Evolutionary conservation across 2,113 vertebrate genomes (phyloP).

Genomic region (Cynopterus brachyotis): DNA sequence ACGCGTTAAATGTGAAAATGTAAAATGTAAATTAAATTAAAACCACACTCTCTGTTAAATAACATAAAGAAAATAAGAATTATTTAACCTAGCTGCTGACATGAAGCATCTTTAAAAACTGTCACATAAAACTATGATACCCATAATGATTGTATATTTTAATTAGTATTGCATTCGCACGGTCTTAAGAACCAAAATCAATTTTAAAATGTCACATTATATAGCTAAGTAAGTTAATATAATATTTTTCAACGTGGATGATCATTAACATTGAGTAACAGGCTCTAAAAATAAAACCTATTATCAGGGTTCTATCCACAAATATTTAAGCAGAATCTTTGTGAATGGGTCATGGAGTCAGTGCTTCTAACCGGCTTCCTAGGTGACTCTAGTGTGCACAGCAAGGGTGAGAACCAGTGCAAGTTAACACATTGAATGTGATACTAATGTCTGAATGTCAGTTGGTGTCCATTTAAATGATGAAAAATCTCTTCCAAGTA

Average conservation of each 20-base stretch:
- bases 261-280: not conserved
- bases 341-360: not conserved
- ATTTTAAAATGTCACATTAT: not conserved
- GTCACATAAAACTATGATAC: not conserved
- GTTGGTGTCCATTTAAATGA: not conserved
- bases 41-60: not conserved
- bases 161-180: not conserved
- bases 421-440: not conserved
- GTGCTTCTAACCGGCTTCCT: not conserved
- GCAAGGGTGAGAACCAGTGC: not conserved
- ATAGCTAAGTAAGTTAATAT: not conserved
- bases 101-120: not conserved
- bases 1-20: not conserved
- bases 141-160: not conserved
- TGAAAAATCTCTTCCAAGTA: not conserved
- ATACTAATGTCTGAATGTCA: not conserved
- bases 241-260: not conserved
- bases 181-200: not conserved
- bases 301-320: not conserved
- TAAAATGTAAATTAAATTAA: not conserved
- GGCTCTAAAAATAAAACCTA: not conserved
- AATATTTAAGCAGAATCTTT: not conserved
- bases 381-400: not conserved
- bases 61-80: not conserved
- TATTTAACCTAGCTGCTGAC: not conserved